phyloP scores from a whole-genome alignment of 2,113 vertebrate genomes.

The Apistogramma diplotaenia region DNA sequence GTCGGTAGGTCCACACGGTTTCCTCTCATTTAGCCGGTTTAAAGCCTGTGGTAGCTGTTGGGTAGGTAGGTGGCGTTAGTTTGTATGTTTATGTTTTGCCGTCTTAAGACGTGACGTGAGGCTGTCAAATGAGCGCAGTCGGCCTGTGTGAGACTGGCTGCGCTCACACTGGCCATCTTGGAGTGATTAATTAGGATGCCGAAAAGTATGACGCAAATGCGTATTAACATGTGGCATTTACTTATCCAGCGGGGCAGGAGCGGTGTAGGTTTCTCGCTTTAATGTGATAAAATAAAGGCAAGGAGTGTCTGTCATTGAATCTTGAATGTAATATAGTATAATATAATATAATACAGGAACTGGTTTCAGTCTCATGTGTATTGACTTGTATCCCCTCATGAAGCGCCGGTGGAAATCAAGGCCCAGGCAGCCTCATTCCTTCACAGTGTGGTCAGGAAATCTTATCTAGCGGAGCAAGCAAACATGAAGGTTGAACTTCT shows the following conservation, averaged over 20 bases:
- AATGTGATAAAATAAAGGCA: not conserved
- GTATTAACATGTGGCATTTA: not conserved
- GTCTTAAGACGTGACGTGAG: not conserved
- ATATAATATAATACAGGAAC: not conserved
- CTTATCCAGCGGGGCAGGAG: not conserved
- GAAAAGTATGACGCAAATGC: not conserved
- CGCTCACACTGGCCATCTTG: not conserved
- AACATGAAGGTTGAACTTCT: conserved; percentile 90
- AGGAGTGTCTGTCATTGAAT: not conserved
- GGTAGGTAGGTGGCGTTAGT: not conserved
- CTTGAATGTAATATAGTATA: not conserved
- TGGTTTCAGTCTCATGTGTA: not conserved
- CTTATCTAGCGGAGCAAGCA: conserved; percentile 71
- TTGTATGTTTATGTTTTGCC: conserved; percentile 4
- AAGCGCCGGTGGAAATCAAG: conserved; percentile 76
- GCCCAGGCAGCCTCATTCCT: conserved; percentile 59
- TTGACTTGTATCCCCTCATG: not conserved
- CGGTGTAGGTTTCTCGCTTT: not conserved
- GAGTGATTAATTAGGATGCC: not conserved
- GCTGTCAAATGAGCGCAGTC: not conserved
- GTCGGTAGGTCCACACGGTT: conserved; percentile 54
- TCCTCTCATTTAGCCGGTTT: not conserved
- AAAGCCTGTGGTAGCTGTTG: conserved; percentile 1
- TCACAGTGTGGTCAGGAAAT: conserved; percentile 71
- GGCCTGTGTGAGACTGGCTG: not conserved